phyloP scores from a whole-genome alignment of 2,797 vertebrate genomes.

The Glossophaga mutica region DNA sequence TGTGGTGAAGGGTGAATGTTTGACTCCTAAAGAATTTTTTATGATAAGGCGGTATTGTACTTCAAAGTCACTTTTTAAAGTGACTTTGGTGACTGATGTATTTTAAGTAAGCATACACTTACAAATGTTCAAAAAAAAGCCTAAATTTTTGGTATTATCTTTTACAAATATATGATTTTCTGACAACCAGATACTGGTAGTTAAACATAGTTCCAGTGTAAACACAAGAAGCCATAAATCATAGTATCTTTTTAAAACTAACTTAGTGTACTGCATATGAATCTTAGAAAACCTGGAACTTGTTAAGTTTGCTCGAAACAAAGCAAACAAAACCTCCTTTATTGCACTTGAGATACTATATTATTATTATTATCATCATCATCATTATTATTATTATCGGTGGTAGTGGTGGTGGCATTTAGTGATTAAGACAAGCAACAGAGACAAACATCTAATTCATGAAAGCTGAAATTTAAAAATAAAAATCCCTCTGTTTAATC shows the following conservation, averaged over 20 bases:
- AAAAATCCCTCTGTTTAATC: slow-evolving; percentile 36
- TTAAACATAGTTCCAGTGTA: slow-evolving; percentile 73
- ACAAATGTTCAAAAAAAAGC: slow-evolving; percentile 61
- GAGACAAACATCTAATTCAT: not conserved
- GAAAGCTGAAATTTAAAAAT: not conserved
- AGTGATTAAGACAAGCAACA: not conserved
- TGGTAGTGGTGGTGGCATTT: not conserved
- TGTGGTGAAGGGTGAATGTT: not conserved
- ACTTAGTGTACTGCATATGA: slow-evolving; percentile 15
- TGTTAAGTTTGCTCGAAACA: slow-evolving; percentile 35
- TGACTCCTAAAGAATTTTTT: slow-evolving; percentile 38
- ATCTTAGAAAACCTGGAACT: slow-evolving; percentile 56
- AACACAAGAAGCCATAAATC: slow-evolving; percentile 74
- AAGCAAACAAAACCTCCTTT: not conserved
- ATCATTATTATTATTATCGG: not conserved
- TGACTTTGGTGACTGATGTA: slow-evolving; percentile 59
- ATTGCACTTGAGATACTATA: not conserved
- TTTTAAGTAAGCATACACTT: slow-evolving; percentile 67
- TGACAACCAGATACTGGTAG: slow-evolving; percentile 73
- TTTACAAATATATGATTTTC: slow-evolving; percentile 57
- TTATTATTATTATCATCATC: not conserved
- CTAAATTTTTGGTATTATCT: slow-evolving; percentile 64
- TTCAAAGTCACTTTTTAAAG: slow-evolving; percentile 42
- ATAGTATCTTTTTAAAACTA: slow-evolving; percentile 63
- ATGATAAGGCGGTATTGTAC: slow-evolving; percentile 46